Evolutionary conservation across 37 sponge, comb jelly and placozoan genomes (phyloP).

Genomic region (Beroe ovata): DNA sequence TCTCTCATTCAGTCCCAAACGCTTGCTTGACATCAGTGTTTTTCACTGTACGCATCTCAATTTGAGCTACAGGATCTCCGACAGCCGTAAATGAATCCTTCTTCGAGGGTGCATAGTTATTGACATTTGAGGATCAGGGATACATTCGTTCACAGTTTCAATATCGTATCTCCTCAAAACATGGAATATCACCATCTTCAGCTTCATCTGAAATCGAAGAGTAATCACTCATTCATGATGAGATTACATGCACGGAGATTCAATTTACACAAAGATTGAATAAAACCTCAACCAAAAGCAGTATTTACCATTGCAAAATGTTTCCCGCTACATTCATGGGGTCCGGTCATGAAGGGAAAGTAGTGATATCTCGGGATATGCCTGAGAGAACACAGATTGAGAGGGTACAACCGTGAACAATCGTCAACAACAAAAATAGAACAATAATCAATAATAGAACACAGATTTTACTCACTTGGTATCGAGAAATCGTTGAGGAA

Average conservation of each 20-base stretch:
- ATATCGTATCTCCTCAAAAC: conserved; percentile 19
- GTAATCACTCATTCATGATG: not conserved
- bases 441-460: too few relatives aligned
- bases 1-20: too few relatives aligned
- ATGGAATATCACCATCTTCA: conserved; percentile 54
- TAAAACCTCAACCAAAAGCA: not conserved
- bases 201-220: conserved; percentile 16
- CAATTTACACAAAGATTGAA: not conserved
- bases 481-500: conserved; percentile 12
- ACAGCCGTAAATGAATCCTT: not conserved
- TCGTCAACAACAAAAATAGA: too few relatives aligned
- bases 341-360: conserved; percentile 55
- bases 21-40: too few relatives aligned
- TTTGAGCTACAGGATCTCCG: too few relatives aligned
- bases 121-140: conserved; percentile 9
- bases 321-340: conserved; percentile 58
- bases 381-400: conserved; percentile 15
- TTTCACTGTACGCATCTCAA: too few relatives aligned
- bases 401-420: too few relatives aligned
- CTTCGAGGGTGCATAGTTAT: conserved; percentile 15
- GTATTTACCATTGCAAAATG: conserved; percentile 25
- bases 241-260: not conserved
- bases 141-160: not conserved
- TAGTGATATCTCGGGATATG: not conserved
- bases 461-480: not conserved